Evolutionary conservation across 2,888 invertebrate species (phyloP), one percentile per base, ranked within the genome.

Genomic region (Drosophila suboccidentalis): DNA sequence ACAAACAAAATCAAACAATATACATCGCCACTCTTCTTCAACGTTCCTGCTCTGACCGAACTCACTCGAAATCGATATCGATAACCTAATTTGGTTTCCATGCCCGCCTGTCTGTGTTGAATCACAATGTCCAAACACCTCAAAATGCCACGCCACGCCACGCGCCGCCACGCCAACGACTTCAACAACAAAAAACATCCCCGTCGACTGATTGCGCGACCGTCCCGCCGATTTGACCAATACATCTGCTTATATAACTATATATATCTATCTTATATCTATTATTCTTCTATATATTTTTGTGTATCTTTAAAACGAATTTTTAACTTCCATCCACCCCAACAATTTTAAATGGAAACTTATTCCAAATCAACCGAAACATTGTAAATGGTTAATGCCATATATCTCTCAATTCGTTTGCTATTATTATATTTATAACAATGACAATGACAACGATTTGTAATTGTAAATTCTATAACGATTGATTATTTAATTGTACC

Each of bases 181-280:
- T 86, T 71, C 72, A 82, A 80, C 86, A 66, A 76, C 65, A 44
- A 64, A 67, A 70, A 78, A 73, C 77, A 86, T 87, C 78, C 87
- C 87, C 88, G 85, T 86, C 89, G 85, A 86, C 87, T 86, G 86
- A 86, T 86, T 86, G 87, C 69, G 76, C 74, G 61, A 69, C 82
- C 80, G 88, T 79, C 66, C 84, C 87, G 88, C 74, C 61, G 76
- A 79, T 50, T 79, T 85, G 84, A 85, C 85, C 82, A 77, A 80
- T 44, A n/a, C 38, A 47, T 62, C 17, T 61, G 10, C 26, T 34
- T 43, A 60, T 53, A 46, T 53, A 22, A 22, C 22, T 22, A 44
- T 59, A 61, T 66, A 54, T 63, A 46, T n/a, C n/a, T 64, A 57
- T 72, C 62, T 63, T 46, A 62, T 63, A 58, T 41, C 34, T 46